Conservation (phyloP, 1,140 invertebrate species). For the Colletes gigas region DNA sequence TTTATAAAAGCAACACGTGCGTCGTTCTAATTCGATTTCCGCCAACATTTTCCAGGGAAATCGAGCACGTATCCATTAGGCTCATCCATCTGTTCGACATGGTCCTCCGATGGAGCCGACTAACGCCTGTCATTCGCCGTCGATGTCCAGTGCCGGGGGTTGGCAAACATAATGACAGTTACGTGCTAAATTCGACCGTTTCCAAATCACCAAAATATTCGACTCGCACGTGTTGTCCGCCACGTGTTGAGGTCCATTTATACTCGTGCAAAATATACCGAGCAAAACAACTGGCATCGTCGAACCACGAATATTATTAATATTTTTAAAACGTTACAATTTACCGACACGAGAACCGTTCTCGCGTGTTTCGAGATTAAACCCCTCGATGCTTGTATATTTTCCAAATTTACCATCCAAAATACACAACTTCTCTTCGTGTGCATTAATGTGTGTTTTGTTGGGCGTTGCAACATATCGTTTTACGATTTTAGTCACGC, state of each 20-base stretch:
- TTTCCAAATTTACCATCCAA: too few relatives aligned
- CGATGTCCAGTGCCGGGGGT: neutral
- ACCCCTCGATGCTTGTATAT: too few relatives aligned
- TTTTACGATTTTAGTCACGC: too few relatives aligned
- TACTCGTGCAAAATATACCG: too few relatives aligned
- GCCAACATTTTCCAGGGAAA: neutral
- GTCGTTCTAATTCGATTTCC: neutral
- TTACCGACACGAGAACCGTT: too few relatives aligned
- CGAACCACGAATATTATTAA: too few relatives aligned
- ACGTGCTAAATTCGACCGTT: neutral
- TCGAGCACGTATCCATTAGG: neutral
- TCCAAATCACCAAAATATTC: neutral
- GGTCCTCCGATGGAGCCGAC: neutral
- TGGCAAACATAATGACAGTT: constrained; percentile 3
- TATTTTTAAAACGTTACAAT: too few relatives aligned
- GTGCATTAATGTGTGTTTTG: too few relatives aligned
- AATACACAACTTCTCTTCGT: too few relatives aligned
- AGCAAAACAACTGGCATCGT: too few relatives aligned
- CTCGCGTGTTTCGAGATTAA: too few relatives aligned
- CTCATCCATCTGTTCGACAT: neutral
- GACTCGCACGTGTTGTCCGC: neutral
- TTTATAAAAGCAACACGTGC: neutral
- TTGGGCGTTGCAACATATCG: too few relatives aligned
- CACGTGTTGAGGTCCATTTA: neutral
- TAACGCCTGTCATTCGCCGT: neutral